Percentiles rank a stretch among this genome's conserved stretches.
Evolutionary conservation across 2,888 invertebrate species (phyloP).

Genomic region (Lysandra bellargus): DNA sequence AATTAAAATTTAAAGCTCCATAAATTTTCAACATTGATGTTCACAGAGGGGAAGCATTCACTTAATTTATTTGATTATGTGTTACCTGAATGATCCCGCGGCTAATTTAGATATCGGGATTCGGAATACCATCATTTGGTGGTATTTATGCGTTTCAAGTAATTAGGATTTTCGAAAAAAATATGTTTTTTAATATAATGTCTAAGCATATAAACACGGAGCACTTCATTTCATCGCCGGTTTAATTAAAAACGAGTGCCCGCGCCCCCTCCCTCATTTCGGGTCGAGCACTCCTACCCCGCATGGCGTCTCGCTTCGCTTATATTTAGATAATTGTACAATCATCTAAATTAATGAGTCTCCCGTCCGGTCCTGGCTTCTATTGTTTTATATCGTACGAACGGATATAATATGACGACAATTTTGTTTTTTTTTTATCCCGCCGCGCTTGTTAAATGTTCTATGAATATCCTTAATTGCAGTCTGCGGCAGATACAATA

Average conservation of each 20-base stretch:
- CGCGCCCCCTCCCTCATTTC: conserved; percentile 75
- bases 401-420: conserved; percentile 67
- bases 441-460: conserved; percentile 4
- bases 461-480: conserved; percentile 21
- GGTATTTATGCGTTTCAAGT: not conserved
- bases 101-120: not conserved
- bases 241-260: conserved; percentile 81
- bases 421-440: conserved; percentile 44
- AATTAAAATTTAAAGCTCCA: conserved; percentile 27
- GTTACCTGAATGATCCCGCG: not conserved
- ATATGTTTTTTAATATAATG: conserved; percentile 77
- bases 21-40: conserved; percentile 25
- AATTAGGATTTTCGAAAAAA: conserved; percentile 42
- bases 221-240: conserved; percentile 80
- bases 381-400: conserved; percentile 72
- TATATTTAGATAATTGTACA: conserved; percentile 82
- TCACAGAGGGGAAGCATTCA: not conserved
- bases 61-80: conserved; percentile 26
- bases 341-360: conserved; percentile 81
- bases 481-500: conserved; percentile 20
- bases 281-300: conserved; percentile 73
- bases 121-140: not conserved
- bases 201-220: conserved; percentile 79
- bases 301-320: conserved; percentile 76
- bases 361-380: conserved; percentile 76